phyloP scores from a whole-genome alignment of 92 coral and sea anemone species.

The Epizoanthus rinbou region DNA sequence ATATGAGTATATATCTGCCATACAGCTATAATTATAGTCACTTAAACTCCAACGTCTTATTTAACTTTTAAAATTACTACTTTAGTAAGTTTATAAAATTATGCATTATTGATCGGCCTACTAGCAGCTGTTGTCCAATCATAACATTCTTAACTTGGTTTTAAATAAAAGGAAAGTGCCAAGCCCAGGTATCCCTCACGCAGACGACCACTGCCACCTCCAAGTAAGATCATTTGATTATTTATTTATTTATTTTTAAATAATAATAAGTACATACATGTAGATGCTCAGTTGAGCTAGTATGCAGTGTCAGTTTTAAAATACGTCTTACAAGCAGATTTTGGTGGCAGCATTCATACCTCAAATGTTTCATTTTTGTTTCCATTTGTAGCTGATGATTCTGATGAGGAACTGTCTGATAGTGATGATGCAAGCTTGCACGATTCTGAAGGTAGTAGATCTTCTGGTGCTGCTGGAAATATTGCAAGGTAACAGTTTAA shows the following conservation, averaged over 20 bases:
- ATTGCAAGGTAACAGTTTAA: slow-evolving; percentile 11
- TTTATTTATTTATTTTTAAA: background rate
- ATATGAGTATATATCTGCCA: too few relatives aligned
- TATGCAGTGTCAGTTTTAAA: too few relatives aligned
- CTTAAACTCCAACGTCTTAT: too few relatives aligned
- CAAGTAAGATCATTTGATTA: slow-evolving; percentile 1
- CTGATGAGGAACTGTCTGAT: slow-evolving; percentile 34
- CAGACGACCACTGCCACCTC: slow-evolving; percentile 29
- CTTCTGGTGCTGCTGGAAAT: slow-evolving; percentile 30
- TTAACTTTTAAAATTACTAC: too few relatives aligned
- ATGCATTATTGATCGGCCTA: too few relatives aligned
- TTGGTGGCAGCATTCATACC: too few relatives aligned
- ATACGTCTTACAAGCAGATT: too few relatives aligned
- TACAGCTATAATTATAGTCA: too few relatives aligned
- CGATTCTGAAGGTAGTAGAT: background rate
- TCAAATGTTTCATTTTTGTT: background rate
- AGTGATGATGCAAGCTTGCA: slow-evolving; percentile 12
- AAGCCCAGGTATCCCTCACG: background rate
- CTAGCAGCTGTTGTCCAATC: too few relatives aligned
- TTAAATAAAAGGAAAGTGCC: background rate
- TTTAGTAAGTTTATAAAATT: too few relatives aligned
- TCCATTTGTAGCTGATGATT: slow-evolving; percentile 15
- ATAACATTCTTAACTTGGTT: too few relatives aligned
- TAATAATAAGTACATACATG: background rate
- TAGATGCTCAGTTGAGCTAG: too few relatives aligned